Conservation (phyloP, 1,140 invertebrate species). For the Listronotus oregonensis region DNA sequence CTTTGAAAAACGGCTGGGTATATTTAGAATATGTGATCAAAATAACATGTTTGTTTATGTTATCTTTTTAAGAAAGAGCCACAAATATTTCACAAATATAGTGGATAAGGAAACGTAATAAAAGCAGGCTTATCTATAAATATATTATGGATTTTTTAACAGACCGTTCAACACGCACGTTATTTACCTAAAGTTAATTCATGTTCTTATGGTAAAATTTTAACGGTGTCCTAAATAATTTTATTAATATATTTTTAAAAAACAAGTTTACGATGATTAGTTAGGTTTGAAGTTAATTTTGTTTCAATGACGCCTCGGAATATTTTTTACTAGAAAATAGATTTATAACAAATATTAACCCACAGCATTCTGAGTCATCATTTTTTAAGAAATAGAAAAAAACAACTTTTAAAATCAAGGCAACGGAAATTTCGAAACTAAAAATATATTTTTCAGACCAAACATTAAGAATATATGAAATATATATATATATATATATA, state of each 20-base stretch:
- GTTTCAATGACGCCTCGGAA: slow-evolving; percentile 20
- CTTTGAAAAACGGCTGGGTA: slow-evolving; percentile 15
- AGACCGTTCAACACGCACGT: background rate
- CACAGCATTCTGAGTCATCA: slow-evolving; percentile 27
- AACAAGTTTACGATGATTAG: slow-evolving; percentile 17
- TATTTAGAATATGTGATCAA: slow-evolving; percentile 33
- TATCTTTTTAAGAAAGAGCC: slow-evolving; percentile 32
- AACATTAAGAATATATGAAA: background rate
- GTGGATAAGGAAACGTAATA: slow-evolving; percentile 29
- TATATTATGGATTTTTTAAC: slow-evolving; percentile 11
- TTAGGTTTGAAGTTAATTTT: slow-evolving; percentile 20
- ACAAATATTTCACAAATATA: slow-evolving; percentile 29
- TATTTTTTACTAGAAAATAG: slow-evolving; percentile 28
- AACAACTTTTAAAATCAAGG: slow-evolving; percentile 28
- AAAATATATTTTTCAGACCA: slow-evolving; percentile 21
- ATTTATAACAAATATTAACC: slow-evolving; percentile 11
- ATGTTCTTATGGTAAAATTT: slow-evolving; percentile 3
- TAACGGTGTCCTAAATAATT: background rate
- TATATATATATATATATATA: background rate
- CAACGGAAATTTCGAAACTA: slow-evolving; percentile 26
- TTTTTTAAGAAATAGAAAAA: slow-evolving; percentile 31
- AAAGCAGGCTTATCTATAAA: slow-evolving; percentile 23
- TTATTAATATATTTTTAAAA: slow-evolving; percentile 18
- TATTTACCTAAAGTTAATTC: background rate
- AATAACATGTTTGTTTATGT: slow-evolving; percentile 36